Conservation (phyloP, 2,113 vertebrate species). For the Promerops cafer region DNA sequence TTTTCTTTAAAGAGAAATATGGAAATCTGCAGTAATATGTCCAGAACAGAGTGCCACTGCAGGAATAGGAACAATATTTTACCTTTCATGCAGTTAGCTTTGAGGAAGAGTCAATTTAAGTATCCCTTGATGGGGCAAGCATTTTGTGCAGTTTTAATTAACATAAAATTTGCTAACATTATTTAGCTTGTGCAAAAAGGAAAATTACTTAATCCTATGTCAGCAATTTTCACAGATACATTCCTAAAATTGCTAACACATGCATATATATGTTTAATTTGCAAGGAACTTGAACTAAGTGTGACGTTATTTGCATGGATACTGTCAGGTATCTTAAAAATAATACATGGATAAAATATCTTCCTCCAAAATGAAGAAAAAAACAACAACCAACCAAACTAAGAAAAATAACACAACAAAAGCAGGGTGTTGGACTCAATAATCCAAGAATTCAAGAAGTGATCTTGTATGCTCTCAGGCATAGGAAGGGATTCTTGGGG, state of each 20-base stretch:
- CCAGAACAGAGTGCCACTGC: not conserved
- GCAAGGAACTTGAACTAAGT: not conserved
- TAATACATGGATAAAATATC: not conserved
- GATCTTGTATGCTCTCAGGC: not conserved
- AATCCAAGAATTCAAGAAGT: not conserved
- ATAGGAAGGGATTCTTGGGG: not conserved
- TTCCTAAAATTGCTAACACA: not conserved
- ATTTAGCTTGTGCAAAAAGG: not conserved
- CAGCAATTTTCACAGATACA: not conserved
- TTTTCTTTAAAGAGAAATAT: not conserved
- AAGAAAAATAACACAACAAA: not conserved
- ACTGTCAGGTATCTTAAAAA: not conserved
- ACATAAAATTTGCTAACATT: not conserved
- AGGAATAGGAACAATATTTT: not conserved
- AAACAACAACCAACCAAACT: fast-evolving
- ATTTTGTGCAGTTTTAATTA: not conserved
- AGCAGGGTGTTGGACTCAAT: not conserved
- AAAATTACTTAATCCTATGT: not conserved
- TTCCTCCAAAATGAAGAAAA: not conserved
- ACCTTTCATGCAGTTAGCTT: not conserved
- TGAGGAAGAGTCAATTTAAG: not conserved
- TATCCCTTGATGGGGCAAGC: not conserved
- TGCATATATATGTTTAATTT: not conserved
- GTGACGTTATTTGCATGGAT: not conserved
- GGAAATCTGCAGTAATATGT: not conserved